These are phyloP conservation scores for Orycteropus afer DNA, from an alignment of 2,113 vertebrate genomes.

Conservation along the genomic window DNA sequence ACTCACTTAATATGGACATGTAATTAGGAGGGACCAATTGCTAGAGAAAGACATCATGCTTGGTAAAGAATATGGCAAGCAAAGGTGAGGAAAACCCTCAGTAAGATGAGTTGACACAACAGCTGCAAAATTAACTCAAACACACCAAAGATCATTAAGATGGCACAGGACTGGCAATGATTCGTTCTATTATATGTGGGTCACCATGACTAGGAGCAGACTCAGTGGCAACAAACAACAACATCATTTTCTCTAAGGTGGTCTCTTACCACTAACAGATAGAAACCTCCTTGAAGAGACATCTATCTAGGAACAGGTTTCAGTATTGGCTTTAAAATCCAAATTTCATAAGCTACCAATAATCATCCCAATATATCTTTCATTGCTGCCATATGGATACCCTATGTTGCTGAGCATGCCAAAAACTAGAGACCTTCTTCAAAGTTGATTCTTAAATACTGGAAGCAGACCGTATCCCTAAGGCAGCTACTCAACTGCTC, in stretches of 20 bases:
- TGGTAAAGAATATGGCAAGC: neutral
- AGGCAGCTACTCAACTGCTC: no score
- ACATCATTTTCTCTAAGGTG: neutral
- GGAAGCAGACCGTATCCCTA: no score
- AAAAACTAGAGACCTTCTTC: no score
- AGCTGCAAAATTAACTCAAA: neutral
- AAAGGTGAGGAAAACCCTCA: neutral
- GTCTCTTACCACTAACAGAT: neutral
- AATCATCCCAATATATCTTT: neutral
- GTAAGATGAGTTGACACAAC: neutral
- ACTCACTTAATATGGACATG: neutral
- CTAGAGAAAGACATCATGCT: neutral
- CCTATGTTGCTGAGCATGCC: neutral
- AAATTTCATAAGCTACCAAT: neutral
- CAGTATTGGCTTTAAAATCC: constrained; percentile 33
- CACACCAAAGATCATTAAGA: neutral
- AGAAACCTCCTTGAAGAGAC: constrained; percentile 12
- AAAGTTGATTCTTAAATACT: no score
- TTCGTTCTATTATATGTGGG: neutral
- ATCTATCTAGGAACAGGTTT: constrained; percentile 6
- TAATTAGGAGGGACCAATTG: neutral
- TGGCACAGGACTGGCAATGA: neutral
- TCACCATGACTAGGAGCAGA: neutral
- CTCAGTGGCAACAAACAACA: no score
- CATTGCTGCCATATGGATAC: neutral